phyloP scores from a whole-genome alignment of 2,797 vertebrate species.

The Enteromius fasciolatus region DNA sequence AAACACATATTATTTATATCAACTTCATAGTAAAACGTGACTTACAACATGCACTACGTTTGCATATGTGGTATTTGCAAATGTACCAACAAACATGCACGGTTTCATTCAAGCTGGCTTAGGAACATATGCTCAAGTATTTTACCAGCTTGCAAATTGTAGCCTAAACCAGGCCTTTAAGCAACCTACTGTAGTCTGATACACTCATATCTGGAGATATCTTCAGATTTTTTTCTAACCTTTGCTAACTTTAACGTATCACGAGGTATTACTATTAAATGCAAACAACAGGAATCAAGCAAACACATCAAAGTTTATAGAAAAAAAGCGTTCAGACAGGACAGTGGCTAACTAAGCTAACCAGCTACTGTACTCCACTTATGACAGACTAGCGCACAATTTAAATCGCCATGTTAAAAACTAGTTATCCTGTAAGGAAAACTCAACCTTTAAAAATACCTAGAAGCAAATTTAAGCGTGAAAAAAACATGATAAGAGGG shows the following conservation, averaged over 20 bases:
- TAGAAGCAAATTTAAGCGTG: not conserved
- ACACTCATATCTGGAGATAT: not conserved
- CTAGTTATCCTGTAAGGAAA: not conserved
- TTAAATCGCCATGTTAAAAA: not conserved
- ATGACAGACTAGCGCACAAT: not conserved
- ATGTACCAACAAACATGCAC: not conserved
- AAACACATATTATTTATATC: not conserved
- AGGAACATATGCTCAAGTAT: not conserved
- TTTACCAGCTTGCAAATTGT: conserved; percentile 18
- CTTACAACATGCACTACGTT: not conserved
- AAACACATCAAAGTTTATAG: not conserved
- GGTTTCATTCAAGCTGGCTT: not conserved
- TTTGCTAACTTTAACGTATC: not conserved
- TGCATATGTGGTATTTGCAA: not conserved
- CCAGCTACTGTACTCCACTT: conserved; percentile 17
- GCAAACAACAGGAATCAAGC: not conserved
- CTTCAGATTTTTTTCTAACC: not conserved
- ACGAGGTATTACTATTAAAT: not conserved
- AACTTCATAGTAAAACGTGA: not conserved
- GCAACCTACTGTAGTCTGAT: not conserved
- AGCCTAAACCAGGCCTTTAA: not conserved
- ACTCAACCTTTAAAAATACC: not conserved
- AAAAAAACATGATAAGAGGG: not conserved
- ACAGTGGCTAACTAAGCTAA: conserved; percentile 30
- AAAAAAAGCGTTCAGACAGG: not conserved